Conservation (phyloP, 2,888 invertebrate genomes). For the Holacanthella duospinosa region DNA sequence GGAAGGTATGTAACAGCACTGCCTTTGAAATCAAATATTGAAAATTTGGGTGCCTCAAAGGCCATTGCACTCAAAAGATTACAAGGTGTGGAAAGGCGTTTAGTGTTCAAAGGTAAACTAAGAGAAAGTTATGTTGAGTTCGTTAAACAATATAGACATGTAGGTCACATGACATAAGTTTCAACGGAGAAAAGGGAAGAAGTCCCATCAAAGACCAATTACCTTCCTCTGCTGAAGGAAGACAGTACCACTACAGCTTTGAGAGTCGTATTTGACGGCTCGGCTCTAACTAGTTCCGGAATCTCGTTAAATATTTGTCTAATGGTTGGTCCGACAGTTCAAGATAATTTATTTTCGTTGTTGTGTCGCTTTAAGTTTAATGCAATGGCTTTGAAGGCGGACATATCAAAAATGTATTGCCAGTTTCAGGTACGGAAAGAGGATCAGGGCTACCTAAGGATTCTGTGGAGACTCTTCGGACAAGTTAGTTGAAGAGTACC, state of each 20-base stretch:
- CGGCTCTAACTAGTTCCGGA: conserved; percentile 20
- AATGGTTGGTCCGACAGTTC: conserved; percentile 39
- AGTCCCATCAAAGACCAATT: neutral
- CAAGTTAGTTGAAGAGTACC: conserved; percentile 24
- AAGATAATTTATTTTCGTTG: conserved; percentile 39
- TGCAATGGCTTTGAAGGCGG: conserved; percentile 38
- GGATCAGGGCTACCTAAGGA: conserved; percentile 39
- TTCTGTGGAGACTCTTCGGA: conserved; percentile 39
- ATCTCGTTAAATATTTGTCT: conserved; percentile 40
- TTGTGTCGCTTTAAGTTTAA: conserved; percentile 38
- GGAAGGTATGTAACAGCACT: neutral
- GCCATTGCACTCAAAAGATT: neutral
- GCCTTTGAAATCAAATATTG: neutral
- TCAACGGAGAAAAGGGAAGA: neutral
- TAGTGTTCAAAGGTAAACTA: neutral
- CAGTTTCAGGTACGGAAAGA: conserved; percentile 37
- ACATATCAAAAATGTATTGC: conserved; percentile 41
- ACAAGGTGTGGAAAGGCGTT: neutral
- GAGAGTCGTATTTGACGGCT: no score
- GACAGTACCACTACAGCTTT: neutral
- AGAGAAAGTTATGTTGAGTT: neutral
- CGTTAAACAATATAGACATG: neutral
- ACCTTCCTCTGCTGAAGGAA: neutral
- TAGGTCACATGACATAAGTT: neutral
- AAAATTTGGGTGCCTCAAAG: neutral